Base-by-base conservation (phyloP, 2,888 invertebrate species). In the Drosophila neutralis region DNA sequence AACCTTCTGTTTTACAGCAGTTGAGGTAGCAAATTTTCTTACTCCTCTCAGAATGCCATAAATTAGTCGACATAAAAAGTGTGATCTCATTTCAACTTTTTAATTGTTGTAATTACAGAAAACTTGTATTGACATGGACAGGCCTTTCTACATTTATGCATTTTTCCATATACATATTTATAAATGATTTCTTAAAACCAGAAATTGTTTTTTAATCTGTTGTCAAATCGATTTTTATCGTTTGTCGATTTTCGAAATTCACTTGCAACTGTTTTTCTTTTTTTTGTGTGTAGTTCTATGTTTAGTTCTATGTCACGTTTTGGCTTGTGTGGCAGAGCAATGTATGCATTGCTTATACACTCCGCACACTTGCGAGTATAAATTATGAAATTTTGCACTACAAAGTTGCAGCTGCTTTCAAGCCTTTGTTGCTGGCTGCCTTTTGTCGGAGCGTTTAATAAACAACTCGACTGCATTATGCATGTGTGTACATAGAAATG, bases 331-430 rank as follows among this genome's bases (percentile, higher is more conserved):
- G 53, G 71, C 73, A 80, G 69, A 86, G 66, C 60, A 52, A 31
- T 83, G 76, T 65, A 68, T 60, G 42, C 57, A 69, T 74, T 72
- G 57, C 49, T 62, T 65, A 73, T 78, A 63, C 63, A 38, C 73
- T 67, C 64, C 62, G 54, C 66, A 77, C 78, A 78, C 81, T 77
- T 72, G 31, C 52, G 60, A 62, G 73, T 63, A 88, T 88, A 83
- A 90, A 90, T 90, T 86, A 90, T 84, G 69, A 80, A 88, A 83
- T 66, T 45, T 69, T 82, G 70, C 86, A 78, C 90, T 85, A 75
- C 85, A 89, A 90, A 87, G 80, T 85, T 78, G 78, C 78, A 81
- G 82, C 78, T 82, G 78, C 78, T 67, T 78, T 78, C 61, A 67
- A 27, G 58, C 49, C 66, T 78, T 81, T 78, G 72, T 81, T 78